Conservation (phyloP, 2,888 invertebrate species). For the Lepidocyrtoides sp. region DNA sequence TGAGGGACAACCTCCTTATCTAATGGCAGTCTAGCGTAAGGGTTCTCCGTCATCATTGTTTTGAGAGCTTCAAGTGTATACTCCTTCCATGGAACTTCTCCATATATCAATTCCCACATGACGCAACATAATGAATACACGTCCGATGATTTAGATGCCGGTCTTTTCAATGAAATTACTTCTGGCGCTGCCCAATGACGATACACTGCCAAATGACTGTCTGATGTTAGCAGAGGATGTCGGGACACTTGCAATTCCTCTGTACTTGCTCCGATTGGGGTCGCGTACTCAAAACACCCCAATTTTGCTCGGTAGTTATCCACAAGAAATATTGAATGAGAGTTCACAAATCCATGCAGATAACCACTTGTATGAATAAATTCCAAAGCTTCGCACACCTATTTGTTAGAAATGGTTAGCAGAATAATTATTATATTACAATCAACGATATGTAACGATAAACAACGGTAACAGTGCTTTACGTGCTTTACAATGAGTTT, state of each 20-base stretch:
- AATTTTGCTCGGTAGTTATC: slow-evolving; percentile 86
- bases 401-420: slow-evolving; percentile 78
- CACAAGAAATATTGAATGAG: slow-evolving; percentile 87
- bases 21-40: slow-evolving; percentile 74
- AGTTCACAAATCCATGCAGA: slow-evolving; percentile 87
- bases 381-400: slow-evolving; percentile 87
- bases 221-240: slow-evolving; percentile 79
- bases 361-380: slow-evolving; percentile 87
- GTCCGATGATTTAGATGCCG: slow-evolving; percentile 86
- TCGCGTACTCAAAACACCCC: slow-evolving; percentile 87
- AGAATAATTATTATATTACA: too few relatives aligned
- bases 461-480: too few relatives aligned
- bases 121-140: slow-evolving; percentile 87
- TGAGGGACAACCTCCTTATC: slow-evolving; percentile 76
- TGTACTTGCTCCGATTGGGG: slow-evolving; percentile 41
- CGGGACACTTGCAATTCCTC: slow-evolving; percentile 30
- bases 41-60: slow-evolving; percentile 72
- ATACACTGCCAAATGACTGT: slow-evolving; percentile 78
- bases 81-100: slow-evolving; percentile 83
- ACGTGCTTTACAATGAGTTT: background rate
- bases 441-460: too few relatives aligned
- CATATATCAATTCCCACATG: slow-evolving; percentile 86
- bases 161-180: slow-evolving; percentile 86
- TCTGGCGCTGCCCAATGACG: slow-evolving; percentile 87
- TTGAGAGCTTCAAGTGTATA: slow-evolving; percentile 74